These are phyloP conservation scores for Hypolimnas misippus DNA, from an alignment of 2,888 invertebrate genomes.

Conservation along the genomic window DNA sequence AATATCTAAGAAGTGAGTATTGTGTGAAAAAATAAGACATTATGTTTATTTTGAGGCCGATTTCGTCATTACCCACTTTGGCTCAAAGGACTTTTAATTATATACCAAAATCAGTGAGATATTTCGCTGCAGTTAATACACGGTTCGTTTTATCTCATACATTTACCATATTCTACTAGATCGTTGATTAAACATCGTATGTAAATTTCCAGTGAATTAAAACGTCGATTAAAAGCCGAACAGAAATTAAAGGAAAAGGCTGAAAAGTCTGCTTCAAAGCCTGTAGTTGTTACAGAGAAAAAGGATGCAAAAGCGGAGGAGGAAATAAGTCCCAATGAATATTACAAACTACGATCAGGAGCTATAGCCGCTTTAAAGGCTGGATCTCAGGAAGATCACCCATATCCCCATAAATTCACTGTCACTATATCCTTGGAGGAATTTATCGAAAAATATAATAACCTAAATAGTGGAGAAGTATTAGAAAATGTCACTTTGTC, in stretches of 20 bases:
- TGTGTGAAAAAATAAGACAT: slow-evolving; percentile 48
- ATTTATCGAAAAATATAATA: slow-evolving; percentile 92
- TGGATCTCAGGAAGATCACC: slow-evolving; percentile 87
- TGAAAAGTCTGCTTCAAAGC: slow-evolving; percentile 86
- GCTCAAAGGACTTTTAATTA: slow-evolving; percentile 51
- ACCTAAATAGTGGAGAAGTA: slow-evolving; percentile 89
- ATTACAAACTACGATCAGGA: slow-evolving; percentile 92
- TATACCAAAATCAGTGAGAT: slow-evolving; percentile 55
- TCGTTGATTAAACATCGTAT: slow-evolving; percentile 12
- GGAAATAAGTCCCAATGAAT: slow-evolving; percentile 97
- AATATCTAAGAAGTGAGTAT: slow-evolving; percentile 88
- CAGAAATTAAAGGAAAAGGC: slow-evolving; percentile 96
- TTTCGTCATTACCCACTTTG: slow-evolving; percentile 50
- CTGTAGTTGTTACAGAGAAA: slow-evolving; percentile 63
- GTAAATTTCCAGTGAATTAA: slow-evolving; percentile 90
- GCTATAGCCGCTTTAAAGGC: slow-evolving; percentile 92
- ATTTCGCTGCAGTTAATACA: slow-evolving; percentile 63
- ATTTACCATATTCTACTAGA: slow-evolving; percentile 1
- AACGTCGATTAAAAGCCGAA: slow-evolving; percentile 95
- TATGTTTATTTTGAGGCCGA: slow-evolving; percentile 60
- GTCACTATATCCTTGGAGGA: slow-evolving; percentile 94
- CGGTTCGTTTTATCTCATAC: slow-evolving; percentile 64
- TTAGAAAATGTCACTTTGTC: slow-evolving; percentile 86
- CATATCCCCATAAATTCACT: slow-evolving; percentile 99
- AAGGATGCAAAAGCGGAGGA: slow-evolving; percentile 78